Conservation (phyloP, 2,113 vertebrate genomes). For the Pterocles burchelli region DNA sequence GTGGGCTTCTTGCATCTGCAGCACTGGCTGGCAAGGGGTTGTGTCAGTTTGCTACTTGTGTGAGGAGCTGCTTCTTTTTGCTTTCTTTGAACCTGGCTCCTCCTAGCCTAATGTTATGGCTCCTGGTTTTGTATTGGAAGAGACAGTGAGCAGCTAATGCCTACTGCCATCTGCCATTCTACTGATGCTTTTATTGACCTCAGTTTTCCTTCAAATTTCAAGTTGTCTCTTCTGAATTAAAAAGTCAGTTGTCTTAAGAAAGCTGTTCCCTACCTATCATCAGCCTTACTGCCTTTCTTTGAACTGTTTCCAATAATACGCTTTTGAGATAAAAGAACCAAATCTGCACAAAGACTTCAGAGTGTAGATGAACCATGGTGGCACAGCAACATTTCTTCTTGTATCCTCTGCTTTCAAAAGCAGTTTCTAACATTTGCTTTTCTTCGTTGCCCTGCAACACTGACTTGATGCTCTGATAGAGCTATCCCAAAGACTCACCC, state of each 20-base stretch:
- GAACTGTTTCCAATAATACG: neutral
- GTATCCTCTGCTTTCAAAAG: neutral
- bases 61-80: neutral
- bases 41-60: neutral
- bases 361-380: neutral
- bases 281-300: neutral
- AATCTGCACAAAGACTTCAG: neutral
- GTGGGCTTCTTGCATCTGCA: fast-evolving
- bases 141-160: neutral
- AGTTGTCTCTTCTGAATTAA: neutral
- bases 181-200: neutral
- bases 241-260: neutral
- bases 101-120: neutral
- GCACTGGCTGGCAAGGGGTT: neutral
- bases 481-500: neutral
- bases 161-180: neutral
- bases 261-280: neutral
- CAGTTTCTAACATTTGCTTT: neutral
- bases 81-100: neutral
- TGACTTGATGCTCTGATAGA: neutral
- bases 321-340: neutral
- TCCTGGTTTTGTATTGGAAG: neutral
- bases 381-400: neutral
- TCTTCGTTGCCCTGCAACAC: neutral
- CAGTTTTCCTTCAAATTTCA: neutral